These are phyloP conservation scores for Incurvaria masculella DNA, from an alignment of 2,888 invertebrate genomes.

Conservation along the genomic window DNA sequence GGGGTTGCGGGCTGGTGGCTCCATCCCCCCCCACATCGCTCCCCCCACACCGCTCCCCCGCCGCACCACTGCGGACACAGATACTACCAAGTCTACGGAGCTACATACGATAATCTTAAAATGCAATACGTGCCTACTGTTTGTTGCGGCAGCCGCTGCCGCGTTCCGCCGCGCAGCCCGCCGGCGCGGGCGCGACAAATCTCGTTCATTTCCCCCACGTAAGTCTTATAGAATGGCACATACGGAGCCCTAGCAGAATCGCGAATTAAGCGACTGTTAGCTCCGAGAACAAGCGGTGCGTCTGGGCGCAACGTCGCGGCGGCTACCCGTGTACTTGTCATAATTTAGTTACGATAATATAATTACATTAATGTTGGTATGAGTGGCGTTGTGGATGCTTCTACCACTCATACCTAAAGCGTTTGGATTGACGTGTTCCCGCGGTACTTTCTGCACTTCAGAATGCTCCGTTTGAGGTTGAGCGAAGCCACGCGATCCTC, in stretches of 20 bases:
- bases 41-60: too few species aligned
- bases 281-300: not conserved
- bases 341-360: constrained; percentile 43
- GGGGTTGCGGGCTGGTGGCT: not conserved
- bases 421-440: constrained; percentile 41
- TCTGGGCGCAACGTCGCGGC: constrained; percentile 15
- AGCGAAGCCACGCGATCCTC: constrained; percentile 41
- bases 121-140: not conserved
- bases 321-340: constrained; percentile 27
- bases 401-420: constrained; percentile 56
- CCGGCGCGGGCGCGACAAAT: too few species aligned
- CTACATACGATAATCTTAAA: not conserved
- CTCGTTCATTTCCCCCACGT: too few species aligned
- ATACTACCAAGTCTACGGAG: not conserved
- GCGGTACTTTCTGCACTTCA: constrained; percentile 10
- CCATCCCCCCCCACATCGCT: not conserved
- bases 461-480: constrained; percentile 6
- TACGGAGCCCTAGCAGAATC: too few species aligned
- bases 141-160: too few species aligned
- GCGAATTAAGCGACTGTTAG: not conserved
- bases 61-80: too few species aligned
- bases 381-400: constrained; percentile 54
- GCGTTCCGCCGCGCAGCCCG: not conserved
- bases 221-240: too few species aligned
- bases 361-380: constrained; percentile 54